Conservation (phyloP, 2,888 invertebrate species). For the Drosophila testacea region DNA sequence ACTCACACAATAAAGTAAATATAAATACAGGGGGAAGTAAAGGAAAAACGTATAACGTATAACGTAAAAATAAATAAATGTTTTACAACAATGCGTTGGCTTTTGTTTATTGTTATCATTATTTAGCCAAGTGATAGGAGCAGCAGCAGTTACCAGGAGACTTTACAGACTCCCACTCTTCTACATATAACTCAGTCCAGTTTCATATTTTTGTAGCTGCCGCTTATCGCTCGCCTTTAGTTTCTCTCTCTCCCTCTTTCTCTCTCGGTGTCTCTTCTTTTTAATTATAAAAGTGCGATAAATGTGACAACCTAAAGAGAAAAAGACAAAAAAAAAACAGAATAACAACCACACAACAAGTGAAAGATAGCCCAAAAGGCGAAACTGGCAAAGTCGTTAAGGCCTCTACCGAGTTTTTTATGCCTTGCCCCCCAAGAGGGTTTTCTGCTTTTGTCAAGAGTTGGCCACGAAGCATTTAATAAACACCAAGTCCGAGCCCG, state of each 20-base stretch:
- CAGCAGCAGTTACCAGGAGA: constrained; percentile 28
- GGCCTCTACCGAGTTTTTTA: constrained; percentile 57
- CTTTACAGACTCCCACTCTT: background rate
- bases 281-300: constrained; percentile 79
- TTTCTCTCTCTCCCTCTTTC: constrained; percentile 20
- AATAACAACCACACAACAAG: constrained; percentile 4
- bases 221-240: constrained; percentile 54
- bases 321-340: constrained; percentile 24
- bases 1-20: constrained; percentile 28
- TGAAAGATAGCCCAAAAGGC: constrained; percentile 56
- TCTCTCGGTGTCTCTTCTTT: constrained; percentile 37
- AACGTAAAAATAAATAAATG: constrained; percentile 47
- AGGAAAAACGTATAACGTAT: background rate
- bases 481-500: constrained; percentile 53
- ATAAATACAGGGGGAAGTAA: constrained; percentile 13
- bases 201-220: constrained; percentile 51
- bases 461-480: constrained; percentile 71
- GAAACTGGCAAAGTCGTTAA: constrained; percentile 69
- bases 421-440: constrained; percentile 54
- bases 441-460: constrained; percentile 66
- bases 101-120: constrained; percentile 80
- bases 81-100: constrained; percentile 66
- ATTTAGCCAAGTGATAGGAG: constrained; percentile 77
- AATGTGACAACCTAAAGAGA: constrained; percentile 67
- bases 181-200: background rate